Base-by-base conservation (phyloP, 2,888 invertebrate species). In the Palloptera scutellata region DNA sequence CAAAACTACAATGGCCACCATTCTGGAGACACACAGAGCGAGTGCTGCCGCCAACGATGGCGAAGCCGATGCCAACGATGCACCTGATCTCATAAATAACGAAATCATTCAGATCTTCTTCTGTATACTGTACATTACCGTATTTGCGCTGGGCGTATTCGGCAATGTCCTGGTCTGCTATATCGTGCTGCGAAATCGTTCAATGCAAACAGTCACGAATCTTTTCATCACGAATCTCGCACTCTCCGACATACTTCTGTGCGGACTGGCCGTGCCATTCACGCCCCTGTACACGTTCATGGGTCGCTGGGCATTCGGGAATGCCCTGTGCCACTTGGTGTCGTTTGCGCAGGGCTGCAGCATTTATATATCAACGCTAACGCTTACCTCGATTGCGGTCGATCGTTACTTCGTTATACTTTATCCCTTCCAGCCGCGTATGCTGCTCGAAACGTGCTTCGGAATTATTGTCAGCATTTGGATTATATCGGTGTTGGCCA, bases 161-260 rank as follows among this genome's bases (percentile, higher is more conserved):
- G 97, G 97, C 0, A 97, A 97, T 84, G 88, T 92, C 0, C 86
- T 98, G 17, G 98, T 98, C 20, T 96, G 96, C 79, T 97, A 92
- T 81, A 97, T 98, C 15, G 97, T 99, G 8, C 89, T 93, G 45
- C 88, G 95, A 42, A 98, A 97, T 85, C 92, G 91, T 75, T 92
- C 94, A 41, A 98, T 98, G 98, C 97, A 97, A 82, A 97, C 97
- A 0, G 98, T 98, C 48, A 98, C 98, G 4, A 98, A 98, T 84
- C 89, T 97, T 62, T 98, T 98, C 86, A 98, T 98, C 80, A 95
- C 96, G 53, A 98, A 98, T 83, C 87, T 99, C 77, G 98, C 98
- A 0, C 87, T 98, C 43, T 96, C 97, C 10, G 98, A 99, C 83
- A 94, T 98, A 59, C 86, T 98, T 57, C 89, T 99, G 73, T 97